Evolutionary conservation across 2,113 vertebrate species (phyloP), one percentile per base, ranked within the genome.

Genomic region (Oriolus oriolus): DNA sequence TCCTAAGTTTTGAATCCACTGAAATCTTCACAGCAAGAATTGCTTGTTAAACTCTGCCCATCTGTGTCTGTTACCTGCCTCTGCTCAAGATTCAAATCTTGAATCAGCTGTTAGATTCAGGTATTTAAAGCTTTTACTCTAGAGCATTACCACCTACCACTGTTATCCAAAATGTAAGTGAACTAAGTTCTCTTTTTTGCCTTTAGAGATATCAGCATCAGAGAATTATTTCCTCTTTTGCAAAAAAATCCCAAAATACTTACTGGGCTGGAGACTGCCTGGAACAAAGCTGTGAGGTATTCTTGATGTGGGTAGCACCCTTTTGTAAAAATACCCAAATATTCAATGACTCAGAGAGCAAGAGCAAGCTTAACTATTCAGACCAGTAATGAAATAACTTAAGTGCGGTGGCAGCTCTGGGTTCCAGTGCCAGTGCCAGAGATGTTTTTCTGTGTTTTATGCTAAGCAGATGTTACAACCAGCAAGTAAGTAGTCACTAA

Each of bases 251-350:
- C 9, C 35, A 60, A 90, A 95, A 79, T 65, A 73, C 31, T 85
- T 60, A 20, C 53, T 61, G 18, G 42, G 31, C 37, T 91, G 50
- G 37, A 90, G 69, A 93, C 41, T 90, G 84, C 75, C 75, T 85
- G 79, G 90, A 94, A 97, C 82, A 93, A 94, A 95, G 90, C 70
- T 83, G n/a, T 53, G 79, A 94, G 90, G 85, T 96, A 85, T 93
- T 93, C 70, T 97, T 97, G 82, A 95, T 96, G 96, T 96, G 95
- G 94, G 95, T 88, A 96, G 66, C 31, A 9, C 35, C 79, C 85
- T 93, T 95, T 93, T 83, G 79, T 92, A 65, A 86, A 91, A 93
- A 83, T 87, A 93, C 57, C 52, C 44, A 87, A 94, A 65, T 86
- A 90, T 53, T 92, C 59, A 69, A 45, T 97, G 96, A 97, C 94